Evolutionary conservation across 2,113 vertebrate species (phyloP).

Genomic region (Festucalex cinctus): DNA sequence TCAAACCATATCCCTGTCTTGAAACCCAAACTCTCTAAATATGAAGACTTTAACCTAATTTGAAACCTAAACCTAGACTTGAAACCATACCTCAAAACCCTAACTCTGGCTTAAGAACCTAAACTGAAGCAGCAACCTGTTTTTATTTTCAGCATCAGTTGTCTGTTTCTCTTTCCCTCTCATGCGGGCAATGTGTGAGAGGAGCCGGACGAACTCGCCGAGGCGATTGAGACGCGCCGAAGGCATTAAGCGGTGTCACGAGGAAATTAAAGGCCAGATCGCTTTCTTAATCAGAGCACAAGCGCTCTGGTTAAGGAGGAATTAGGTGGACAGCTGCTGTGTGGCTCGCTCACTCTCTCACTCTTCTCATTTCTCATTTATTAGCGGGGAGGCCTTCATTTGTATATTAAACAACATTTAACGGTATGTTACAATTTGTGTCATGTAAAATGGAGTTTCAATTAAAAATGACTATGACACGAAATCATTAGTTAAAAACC

Average conservation of each 20-base stretch:
- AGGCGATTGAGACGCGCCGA: conserved; percentile 81
- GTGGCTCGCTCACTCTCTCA: conserved; percentile 45
- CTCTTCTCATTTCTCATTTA: conserved; percentile 4
- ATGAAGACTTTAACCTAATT: too few relatives aligned
- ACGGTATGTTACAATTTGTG: not conserved
- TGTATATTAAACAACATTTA: not conserved
- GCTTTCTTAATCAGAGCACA: conserved; percentile 96
- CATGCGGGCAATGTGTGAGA: not conserved
- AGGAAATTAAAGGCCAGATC: conserved; percentile 93
- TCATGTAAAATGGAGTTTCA: not conserved
- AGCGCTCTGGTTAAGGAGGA: conserved; percentile 87
- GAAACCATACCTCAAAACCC: too few relatives aligned
- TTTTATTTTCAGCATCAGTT: too few relatives aligned
- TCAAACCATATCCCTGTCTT: too few relatives aligned
- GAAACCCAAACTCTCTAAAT: too few relatives aligned
- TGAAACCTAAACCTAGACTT: too few relatives aligned
- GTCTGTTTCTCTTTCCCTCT: not conserved
- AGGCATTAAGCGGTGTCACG: conserved; percentile 89
- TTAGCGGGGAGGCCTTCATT: not conserved
- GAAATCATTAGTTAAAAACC: not conserved
- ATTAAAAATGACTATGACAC: not conserved
- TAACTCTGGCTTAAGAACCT: too few relatives aligned
- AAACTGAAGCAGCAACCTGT: too few relatives aligned
- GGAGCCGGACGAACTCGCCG: conserved; percentile 19
- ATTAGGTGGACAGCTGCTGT: conserved; percentile 95